Base-by-base conservation (phyloP, 2,797 vertebrate species). In the Arctocebus calabarensis region DNA sequence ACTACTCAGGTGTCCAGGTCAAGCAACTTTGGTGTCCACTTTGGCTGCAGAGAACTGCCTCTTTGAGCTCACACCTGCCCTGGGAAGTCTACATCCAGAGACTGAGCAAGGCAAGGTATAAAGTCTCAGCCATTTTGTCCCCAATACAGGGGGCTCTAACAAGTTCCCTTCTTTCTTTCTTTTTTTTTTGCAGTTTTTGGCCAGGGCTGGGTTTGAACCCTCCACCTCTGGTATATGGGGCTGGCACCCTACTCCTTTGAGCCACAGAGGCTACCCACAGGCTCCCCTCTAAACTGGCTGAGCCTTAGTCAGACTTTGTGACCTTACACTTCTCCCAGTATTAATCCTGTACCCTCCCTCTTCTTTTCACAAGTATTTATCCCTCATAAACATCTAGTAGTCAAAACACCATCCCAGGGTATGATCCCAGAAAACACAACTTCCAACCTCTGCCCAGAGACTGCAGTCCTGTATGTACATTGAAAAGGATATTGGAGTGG, bases 21-120 rank as follows among this genome's bases (percentile, higher is more conserved):
- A n/a, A 74, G 34, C 17, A 78, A 29, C 17, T 75, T 92, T 52
- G 17, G 11, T 1, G 25, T 66, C 6, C 6, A 20, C 1, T 8
- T 73, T 43, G 20, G n/a, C 43, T 40, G 10, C 20, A n/a, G 20
- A 89, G 29, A 59, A 77, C 25, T 66, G n/a, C 16, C 4, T 91
- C 27, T 0, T 0, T 40, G 45, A 52, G 6, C 0, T 57, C 34
- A 40, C 3, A 40, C 9, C 2, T 10, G 66, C 10, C 12, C 16
- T 20, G 2, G 12, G 2, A 23, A 25, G 4, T 32, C 3, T 48
- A 11, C 13, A 34, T 27, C 16, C 12, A 77, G 8, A 48, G 8
- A 62, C 32, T 3, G 2, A 52, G 6, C 10, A 5, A 25, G 34
- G 9, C 0, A 83, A 0, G 3, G 19, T 40, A 23, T 7, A 34